Base-by-base conservation (phyloP, 2,888 invertebrate genomes). In the Tipula vernalis region DNA sequence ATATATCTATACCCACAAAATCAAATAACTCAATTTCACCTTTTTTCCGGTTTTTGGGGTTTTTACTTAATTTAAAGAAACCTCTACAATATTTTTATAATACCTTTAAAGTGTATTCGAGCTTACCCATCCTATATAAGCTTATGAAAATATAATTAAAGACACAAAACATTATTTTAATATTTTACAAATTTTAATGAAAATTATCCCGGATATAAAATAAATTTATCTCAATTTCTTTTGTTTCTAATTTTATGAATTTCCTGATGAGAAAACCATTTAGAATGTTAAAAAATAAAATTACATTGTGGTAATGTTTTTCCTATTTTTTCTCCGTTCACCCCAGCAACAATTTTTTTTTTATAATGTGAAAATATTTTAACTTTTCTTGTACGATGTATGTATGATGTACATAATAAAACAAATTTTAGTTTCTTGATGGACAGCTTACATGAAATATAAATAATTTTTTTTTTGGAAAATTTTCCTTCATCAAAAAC, bases 201-300 rank as follows among this genome's bases (percentile, higher is more conserved):
- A 71, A 71, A 71, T 71, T 71, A 71, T 71, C 71, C 71, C 71
- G 71, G 71, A 71, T 71, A 71, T 71, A 71, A 28, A 71, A 71
- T 71, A 71, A 71, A 71, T 71, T 71, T 71, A 71, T 71, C 71
- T 71, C 71, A 71, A 71, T 71, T 71, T 71, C 71, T 71, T 71
- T 71, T 71, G 71, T 71, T 71, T 71, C 71, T 71, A 71, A 71
- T 71, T 71, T 71, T 71, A 71, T 71, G 71, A 71, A 71, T 71
- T 71, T 71, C 71, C 71, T 71, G 28, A 28, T 10, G 13, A 28
- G 28, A 71, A 71, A 71, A 71, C 71, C 71, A 71, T 71, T 71
- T 71, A 71, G 28, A 28, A 71, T 71, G 71, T 71, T 71, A 71
- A 71, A 57, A 57, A 71, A 71, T 71, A 71, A 51, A 71, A 57